phyloP scores from a whole-genome alignment of 2,113 vertebrate species.

The Xenopus tropicalis region UCB_Xtro_10.0 CM004452.2:40276501-40277000 shows the following conservation, averaged over 20 bases:
- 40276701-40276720: not conserved
- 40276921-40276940: not conserved
- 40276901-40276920: not conserved
- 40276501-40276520: not conserved
- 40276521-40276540: not conserved
- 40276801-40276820: not conserved
- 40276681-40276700: not conserved
- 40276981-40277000: not conserved
- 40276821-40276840: not conserved
- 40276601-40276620: not conserved
- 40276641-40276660: not conserved
- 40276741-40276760: not conserved
- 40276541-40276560: no score
- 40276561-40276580: no score
- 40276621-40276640: not conserved
- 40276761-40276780: not conserved
- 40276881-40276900: not conserved
- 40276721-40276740: not conserved
- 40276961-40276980: not conserved
- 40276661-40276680: not conserved
- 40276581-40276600: constrained; percentile 4
- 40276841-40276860: not conserved
- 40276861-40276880: not conserved
- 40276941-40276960: not conserved
- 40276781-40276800: not conserved